phyloP scores from a whole-genome alignment of 37 sponge, comb jelly and placozoan genomes.

The Theonella swinhoei region DNA sequence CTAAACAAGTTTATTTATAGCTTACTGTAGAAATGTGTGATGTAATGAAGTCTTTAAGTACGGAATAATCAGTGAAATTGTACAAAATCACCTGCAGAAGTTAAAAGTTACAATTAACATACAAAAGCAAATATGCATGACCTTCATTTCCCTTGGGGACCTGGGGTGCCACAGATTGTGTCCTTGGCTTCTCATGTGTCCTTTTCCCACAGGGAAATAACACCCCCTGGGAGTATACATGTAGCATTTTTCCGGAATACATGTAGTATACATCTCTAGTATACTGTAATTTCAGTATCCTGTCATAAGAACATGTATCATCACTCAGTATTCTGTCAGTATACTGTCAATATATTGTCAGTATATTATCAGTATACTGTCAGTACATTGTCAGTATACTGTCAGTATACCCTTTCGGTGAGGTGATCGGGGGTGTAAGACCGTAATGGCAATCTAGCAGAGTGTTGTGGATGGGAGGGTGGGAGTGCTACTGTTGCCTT shows the following conservation, averaged over 20 bases:
- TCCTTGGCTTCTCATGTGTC: no score
- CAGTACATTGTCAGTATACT: no score
- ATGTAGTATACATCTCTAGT: not conserved
- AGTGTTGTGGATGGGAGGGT: not conserved
- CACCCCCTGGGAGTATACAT: no score
- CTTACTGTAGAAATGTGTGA: not conserved
- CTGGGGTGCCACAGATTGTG: no score
- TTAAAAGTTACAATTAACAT: not conserved
- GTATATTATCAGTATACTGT: no score
- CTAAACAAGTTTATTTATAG: not conserved
- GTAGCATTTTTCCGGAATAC: not conserved
- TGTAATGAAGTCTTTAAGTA: not conserved
- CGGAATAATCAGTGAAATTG: not conserved
- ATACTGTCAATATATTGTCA: no score
- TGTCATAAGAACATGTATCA: not conserved
- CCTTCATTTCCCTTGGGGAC: no score
- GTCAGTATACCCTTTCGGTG: constrained; percentile 37
- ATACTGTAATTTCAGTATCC: not conserved
- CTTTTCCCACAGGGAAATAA: no score
- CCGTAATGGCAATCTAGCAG: not conserved
- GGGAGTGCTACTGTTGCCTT: constrained; percentile 44
- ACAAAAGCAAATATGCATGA: not conserved
- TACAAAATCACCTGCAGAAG: constrained; percentile 8
- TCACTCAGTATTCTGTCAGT: no score
- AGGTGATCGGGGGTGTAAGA: constrained; percentile 53